A percentile compares a stretch with the other conserved stretches of the same genome.
Conservation (phyloP, 2,113 vertebrate species). For the Oryzias curvinotus region DNA sequence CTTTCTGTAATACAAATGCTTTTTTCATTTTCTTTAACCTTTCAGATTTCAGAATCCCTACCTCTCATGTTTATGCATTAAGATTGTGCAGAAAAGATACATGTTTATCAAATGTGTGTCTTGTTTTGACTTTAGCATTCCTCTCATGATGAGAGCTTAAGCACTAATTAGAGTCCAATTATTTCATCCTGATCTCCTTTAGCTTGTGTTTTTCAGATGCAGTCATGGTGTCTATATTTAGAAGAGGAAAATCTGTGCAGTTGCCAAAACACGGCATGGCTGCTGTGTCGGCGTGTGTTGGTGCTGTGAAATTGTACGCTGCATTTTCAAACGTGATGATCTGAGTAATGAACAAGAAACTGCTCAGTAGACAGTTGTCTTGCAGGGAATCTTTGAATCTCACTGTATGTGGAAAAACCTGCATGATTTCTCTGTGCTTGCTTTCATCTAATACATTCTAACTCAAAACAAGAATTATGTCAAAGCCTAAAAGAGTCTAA, state of each 20-base stretch:
- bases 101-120: background rate
- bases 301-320: slow-evolving; percentile 3
- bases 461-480: no score
- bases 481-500: no score
- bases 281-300: slow-evolving; percentile 11
- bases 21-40: background rate
- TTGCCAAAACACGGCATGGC: slow-evolving; percentile 23
- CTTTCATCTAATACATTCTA: no score
- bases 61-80: slow-evolving; percentile 3
- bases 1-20: no score
- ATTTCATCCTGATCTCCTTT: slow-evolving; percentile 40
- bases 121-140: slow-evolving; percentile 31
- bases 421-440: no score
- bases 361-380: no score
- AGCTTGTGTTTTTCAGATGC: slow-evolving; percentile 23
- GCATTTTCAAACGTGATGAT: slow-evolving; percentile 3
- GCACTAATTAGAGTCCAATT: slow-evolving; percentile 52
- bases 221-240: slow-evolving; percentile 42
- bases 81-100: background rate
- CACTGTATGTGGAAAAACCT: no score
- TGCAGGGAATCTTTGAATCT: no score
- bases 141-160: slow-evolving; percentile 35
- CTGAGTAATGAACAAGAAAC: no score
- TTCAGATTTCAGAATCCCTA: slow-evolving; percentile 5
- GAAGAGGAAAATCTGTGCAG: slow-evolving; percentile 9